These are phyloP conservation scores for Microctonus hyperodae DNA, from an alignment of 2,888 invertebrate genomes.

Conservation along the genomic window DNA sequence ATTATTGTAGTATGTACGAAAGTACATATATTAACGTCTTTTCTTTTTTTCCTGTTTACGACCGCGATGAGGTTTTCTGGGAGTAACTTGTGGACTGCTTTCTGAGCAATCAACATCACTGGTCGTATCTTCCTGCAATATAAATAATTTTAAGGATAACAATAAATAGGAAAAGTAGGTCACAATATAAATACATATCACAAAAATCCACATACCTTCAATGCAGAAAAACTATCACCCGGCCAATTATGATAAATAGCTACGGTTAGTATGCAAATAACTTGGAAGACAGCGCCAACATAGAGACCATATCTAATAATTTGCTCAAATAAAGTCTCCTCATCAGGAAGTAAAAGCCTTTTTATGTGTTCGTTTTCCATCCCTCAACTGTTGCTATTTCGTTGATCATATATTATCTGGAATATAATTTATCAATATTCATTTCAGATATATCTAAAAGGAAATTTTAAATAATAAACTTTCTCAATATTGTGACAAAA, in stretches of 20 bases:
- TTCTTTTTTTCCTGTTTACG: conserved; percentile 78
- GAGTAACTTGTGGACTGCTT: conserved; percentile 76
- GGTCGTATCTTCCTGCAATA: conserved; percentile 68
- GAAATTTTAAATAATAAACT: not conserved
- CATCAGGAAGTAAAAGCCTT: conserved; percentile 57
- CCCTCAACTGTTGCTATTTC: conserved; percentile 35
- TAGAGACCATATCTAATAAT: conserved; percentile 72
- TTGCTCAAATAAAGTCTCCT: conserved; percentile 58
- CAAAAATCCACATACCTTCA: conserved; percentile 62
- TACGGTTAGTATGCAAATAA: conserved; percentile 83
- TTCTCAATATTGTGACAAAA: not conserved
- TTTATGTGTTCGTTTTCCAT: conserved; percentile 61
- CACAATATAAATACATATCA: not conserved
- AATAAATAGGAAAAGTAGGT: conserved; percentile 38
- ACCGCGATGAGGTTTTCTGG: conserved; percentile 70
- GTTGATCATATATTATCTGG: conserved; percentile 20
- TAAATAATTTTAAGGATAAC: conserved; percentile 24
- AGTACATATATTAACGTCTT: conserved; percentile 66
- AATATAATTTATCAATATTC: not conserved
- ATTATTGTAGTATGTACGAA: not conserved
- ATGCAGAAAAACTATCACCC: conserved; percentile 55
- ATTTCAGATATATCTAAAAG: not conserved
- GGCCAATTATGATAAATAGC: conserved; percentile 67
- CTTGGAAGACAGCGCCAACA: conserved; percentile 86
- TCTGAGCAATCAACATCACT: conserved; percentile 79